phyloP scores from a whole-genome alignment of 2,888 invertebrate genomes.

The Cheilosia vulpina region DNA sequence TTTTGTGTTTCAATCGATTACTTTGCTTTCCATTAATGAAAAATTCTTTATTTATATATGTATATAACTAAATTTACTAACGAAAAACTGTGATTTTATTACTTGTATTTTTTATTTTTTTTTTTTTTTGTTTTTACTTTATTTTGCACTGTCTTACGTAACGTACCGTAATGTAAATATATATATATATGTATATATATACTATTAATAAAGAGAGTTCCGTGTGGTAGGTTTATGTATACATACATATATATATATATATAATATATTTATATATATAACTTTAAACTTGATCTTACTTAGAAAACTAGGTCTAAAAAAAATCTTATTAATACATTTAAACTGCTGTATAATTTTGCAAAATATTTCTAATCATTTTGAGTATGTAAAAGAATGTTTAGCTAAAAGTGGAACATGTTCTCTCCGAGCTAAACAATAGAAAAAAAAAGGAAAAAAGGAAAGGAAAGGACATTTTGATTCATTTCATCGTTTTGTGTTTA shows the following conservation, averaged over 20 bases:
- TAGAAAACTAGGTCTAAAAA: slow-evolving; percentile 63
- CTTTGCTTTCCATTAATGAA: slow-evolving; percentile 54
- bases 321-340: slow-evolving; percentile 64
- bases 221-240: slow-evolving; percentile 57
- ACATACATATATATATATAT: slow-evolving; percentile 40
- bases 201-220: slow-evolving; percentile 57
- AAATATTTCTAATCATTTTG: slow-evolving; percentile 51
- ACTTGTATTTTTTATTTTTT: slow-evolving; percentile 26
- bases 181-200: slow-evolving; percentile 38
- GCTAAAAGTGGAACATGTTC: slow-evolving; percentile 12
- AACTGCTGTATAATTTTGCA: slow-evolving; percentile 50
- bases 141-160: slow-evolving; percentile 73
- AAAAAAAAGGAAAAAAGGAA: background rate
- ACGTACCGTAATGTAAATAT: slow-evolving; percentile 55
- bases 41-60: slow-evolving; percentile 23
- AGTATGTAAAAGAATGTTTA: slow-evolving; percentile 48
- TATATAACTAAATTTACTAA: slow-evolving; percentile 64
- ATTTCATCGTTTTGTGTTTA: slow-evolving; percentile 30
- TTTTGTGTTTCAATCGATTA: slow-evolving; percentile 48
- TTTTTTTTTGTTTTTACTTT: slow-evolving; percentile 47
- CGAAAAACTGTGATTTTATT: slow-evolving; percentile 63
- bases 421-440: background rate
- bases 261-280: slow-evolving; percentile 76
- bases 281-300: slow-evolving; percentile 58
- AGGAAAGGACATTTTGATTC: slow-evolving; percentile 8